Evolutionary conservation across 2,888 invertebrate species (phyloP), one percentile per base, ranked within the genome.

Genomic region (Volucella inflata): DNA sequence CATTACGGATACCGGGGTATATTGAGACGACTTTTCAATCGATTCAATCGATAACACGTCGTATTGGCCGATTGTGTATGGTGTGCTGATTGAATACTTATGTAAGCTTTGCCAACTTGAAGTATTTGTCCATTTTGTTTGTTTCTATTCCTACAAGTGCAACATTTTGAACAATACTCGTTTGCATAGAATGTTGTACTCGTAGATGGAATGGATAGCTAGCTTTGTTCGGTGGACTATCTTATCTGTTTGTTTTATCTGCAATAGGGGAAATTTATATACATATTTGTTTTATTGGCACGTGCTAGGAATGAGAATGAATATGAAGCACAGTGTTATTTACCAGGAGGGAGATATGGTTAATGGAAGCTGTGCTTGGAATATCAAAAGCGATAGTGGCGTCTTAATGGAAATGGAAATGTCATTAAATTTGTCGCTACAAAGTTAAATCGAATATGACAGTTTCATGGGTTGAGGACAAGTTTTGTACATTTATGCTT

Each of bases 31-130:
- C 30, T 30, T 71, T 59, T 59, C 51, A 76, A 81, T 76, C 65
- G 76, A 81, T 81, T 38, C 65, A 65, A 76, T 81, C 76, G 77
- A 59, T 21, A 81, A 71, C 81, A 81, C 77, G 30, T 30, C 30
- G 70, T 71, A 76, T 53, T 53, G 59, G 70, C 76, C 70, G 76
- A 46, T 46, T n/a, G 75, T 30, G 53, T 67, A 60, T 30, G 51
- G 14, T 62, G 30, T 53, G 53, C 64, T 65, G 70, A 59, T 65
- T 81, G 76, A 81, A 81, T 81, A 81, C 71, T 76, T 76, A 76
- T 81, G 17, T n/a, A 60, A 6, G 30, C 12, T 42, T 46, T 65
- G 1, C 30, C 6, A 30, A 30, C 6, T 30, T 30, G 30, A 6
- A 30, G 30, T 30, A 30, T 40, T 38, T 36, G 10, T 62, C 10